Evolutionary conservation across 1,140 invertebrate species (phyloP), one percentile per base, ranked within the genome.

Genomic region (Drosophila baimaii): DNA sequence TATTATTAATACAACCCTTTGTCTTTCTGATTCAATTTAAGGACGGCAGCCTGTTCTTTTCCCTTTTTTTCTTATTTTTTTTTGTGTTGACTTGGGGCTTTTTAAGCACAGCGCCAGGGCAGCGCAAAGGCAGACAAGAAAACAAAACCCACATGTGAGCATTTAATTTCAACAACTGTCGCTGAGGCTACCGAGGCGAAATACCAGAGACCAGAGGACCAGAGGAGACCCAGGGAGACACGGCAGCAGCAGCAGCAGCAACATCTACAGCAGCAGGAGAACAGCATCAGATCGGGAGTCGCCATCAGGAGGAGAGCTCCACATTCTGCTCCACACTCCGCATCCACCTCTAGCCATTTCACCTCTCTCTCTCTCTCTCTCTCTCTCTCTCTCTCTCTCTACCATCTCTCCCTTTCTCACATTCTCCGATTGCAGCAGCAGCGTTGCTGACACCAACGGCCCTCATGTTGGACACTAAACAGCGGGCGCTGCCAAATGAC

Each of bases 161-260:
- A 90, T 90, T 90, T 90, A 90, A 90, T 90, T 90, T 90, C 86
- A 90, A 90, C 85, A 90, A 90, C 85, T 90, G 85, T 90, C 86
- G 86, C 81, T 71, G 78, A 47, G 66, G 61, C 80, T 78, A 86
- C 81, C 72, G 51, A 77, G 62, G 66, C 57, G 76, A 72, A 90
- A 89, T 82, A 74, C 84, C 84, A 85, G 77, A 85, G 56, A 79
- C 59, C 46, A 39, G 46, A 35, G 47, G 17, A 25, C 72, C 47
- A 69, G 46, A 54, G 56, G 46, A 35, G 47, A 29, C 47, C 72
- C 47, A 69, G 46, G 57, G 56, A 23, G 46, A 63, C 51, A 62
- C 62, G 44, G 33, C 39, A 55, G 19, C 21, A 25, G n/a, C n/a
- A n/a, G n/a, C 41, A 33, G 35, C 41, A 33, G 33, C 68, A 52